A percentile compares a stretch with the other conserved stretches of the same genome.
These are phyloP conservation scores for Brachionus rubens DNA, from an alignment of 1,140 invertebrate genomes.

Conservation along the genomic window DNA sequence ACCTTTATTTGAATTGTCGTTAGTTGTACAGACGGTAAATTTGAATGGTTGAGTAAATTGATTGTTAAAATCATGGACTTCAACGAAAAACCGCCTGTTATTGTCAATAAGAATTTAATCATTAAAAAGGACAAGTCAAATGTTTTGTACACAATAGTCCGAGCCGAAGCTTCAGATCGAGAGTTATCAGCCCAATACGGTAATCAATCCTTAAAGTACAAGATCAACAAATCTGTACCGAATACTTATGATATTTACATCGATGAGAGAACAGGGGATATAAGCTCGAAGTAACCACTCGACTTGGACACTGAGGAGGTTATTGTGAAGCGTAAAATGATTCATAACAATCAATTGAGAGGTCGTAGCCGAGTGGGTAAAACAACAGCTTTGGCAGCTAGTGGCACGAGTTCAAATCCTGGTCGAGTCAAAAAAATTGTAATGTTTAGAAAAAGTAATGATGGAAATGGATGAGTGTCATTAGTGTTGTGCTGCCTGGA, in stretches of 20 bases:
- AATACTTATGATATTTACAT: slow-evolving; percentile 13
- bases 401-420: no score
- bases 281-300: background rate
- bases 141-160: background rate
- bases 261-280: slow-evolving; percentile 21
- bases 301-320: slow-evolving; percentile 26
- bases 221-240: slow-evolving; percentile 11
- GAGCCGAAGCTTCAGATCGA: background rate
- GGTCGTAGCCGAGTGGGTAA: no score
- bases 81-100: slow-evolving; percentile 13
- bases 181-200: slow-evolving; percentile 31
- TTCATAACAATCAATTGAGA: slow-evolving; percentile 2
- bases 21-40: no score
- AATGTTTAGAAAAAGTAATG: no score
- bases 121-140: slow-evolving; percentile 24
- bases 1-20: slow-evolving; percentile 26
- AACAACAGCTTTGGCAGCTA: no score
- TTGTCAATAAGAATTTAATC: slow-evolving; percentile 4
- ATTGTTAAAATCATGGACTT: slow-evolving; percentile 14
- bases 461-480: no score
- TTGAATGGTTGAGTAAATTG: background rate
- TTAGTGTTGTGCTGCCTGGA: no score
- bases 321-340: background rate
- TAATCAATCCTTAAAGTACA: no score
- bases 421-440: no score